Base-by-base conservation (phyloP, 2,113 vertebrate species). In the Sapayoa aenigma region DNA sequence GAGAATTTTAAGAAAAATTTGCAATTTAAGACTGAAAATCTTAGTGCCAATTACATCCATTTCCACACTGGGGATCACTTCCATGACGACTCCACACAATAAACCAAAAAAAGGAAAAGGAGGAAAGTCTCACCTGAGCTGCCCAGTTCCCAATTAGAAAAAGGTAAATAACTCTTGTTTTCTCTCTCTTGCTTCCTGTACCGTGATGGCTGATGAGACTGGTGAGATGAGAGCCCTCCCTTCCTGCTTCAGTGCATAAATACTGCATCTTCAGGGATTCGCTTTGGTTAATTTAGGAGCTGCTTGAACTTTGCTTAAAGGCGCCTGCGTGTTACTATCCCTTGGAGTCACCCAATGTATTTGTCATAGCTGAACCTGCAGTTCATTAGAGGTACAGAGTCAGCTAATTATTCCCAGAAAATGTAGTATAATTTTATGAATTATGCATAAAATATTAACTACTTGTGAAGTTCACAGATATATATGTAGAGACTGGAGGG, bases 381-480 rank as follows among this genome's bases (percentile, higher is more conserved):
- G 93, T 96, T 97, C 94, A 95, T 97, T 97, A 96, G 94, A 95
- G 87, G 92, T 89, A 96, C 68, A 68, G 90, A 94, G 90, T 94
- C 93, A 90, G 96, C 96, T 96, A 97, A 97, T 97, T 97, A 96
- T 90, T 94, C 86, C 95, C 93, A 93, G 95, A 96, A 95, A 96
- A 79, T 72, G 46, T 92, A 78, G 91, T 82, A 68, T 95, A 87
- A 93, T 96, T 96, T 93, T 95, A 95, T 97, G 94, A 93, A 93
- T 95, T 95, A 92, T 94, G 94, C 96, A 97, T 96, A 93, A 97
- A 95, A 95, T 96, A 96, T 89, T 93, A 97, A 96, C 94, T 91
- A 60, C 95, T 97, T 87, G 89, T 60, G 60, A 74, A 85, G 72
- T 92, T 96, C 81, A 87, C 62, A 58, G 90, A 56, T 88, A n/a